Conservation (phyloP, 2,888 invertebrate species). For the Lithophane ornitopus region DNA sequence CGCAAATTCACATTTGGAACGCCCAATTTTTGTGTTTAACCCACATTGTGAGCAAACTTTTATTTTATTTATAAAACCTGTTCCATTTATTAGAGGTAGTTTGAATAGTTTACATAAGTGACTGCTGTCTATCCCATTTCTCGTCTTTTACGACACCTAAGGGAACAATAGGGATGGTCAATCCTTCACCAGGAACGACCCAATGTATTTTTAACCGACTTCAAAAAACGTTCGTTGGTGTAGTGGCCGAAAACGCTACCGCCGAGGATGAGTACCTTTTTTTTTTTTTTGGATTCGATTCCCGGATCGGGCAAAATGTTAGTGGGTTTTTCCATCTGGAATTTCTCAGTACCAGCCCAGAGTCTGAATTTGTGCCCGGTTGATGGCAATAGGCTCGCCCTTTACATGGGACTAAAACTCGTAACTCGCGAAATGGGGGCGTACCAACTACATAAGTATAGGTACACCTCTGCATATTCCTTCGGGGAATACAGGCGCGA, state of each 20-base stretch:
- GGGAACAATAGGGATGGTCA: background rate
- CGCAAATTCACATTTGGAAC: too few species aligned
- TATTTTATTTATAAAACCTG: background rate
- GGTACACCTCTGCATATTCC: background rate
- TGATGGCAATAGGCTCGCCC: background rate
- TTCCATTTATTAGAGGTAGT: background rate
- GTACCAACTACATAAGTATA: too few species aligned
- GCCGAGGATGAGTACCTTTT: background rate
- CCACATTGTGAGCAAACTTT: background rate
- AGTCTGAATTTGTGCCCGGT: background rate
- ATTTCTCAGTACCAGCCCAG: background rate
- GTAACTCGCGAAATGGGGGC: background rate
- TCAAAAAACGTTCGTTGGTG: background rate
- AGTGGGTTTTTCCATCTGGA: background rate
- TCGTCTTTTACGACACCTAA: background rate
- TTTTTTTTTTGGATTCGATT: background rate
- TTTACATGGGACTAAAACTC: too few species aligned
- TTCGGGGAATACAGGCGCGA: background rate
- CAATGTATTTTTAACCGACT: background rate
- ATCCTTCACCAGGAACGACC: background rate
- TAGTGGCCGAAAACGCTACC: background rate
- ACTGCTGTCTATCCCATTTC: constrained; percentile 8
- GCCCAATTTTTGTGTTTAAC: too few species aligned
- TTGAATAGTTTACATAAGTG: background rate
- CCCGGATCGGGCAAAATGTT: background rate